Conservation (phyloP, 2,113 vertebrate genomes). For the Lycaon pictus region DNA sequence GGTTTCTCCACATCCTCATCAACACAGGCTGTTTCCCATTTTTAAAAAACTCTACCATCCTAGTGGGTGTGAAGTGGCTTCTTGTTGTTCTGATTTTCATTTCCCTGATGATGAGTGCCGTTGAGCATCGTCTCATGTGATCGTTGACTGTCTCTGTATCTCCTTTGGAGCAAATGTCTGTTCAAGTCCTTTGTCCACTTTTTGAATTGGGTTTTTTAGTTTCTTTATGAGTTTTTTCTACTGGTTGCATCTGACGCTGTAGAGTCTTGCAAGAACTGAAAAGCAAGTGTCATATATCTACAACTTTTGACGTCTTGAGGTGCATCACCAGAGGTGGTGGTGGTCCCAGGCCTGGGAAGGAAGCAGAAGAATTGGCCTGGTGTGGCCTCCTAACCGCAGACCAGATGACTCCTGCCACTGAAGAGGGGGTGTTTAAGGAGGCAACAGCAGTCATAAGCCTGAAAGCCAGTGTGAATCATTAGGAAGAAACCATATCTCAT, state of each 20-base stretch:
- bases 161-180: background rate
- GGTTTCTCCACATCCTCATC: background rate
- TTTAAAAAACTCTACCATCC: background rate
- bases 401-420: accelerated
- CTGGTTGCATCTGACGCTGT: background rate
- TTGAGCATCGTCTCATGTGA: background rate
- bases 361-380: background rate
- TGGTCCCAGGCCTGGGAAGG: background rate
- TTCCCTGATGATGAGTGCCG: background rate
- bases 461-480: background rate
- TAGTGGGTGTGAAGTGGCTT: background rate
- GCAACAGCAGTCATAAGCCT: background rate
- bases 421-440: background rate
- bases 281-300: background rate
- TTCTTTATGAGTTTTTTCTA: background rate
- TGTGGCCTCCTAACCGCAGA: background rate
- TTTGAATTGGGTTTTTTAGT: background rate
- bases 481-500: background rate
- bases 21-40: background rate
- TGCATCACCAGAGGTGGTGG: background rate
- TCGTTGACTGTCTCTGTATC: background rate
- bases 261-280: background rate
- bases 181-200: background rate
- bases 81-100: background rate
- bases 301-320: background rate